Percentiles rank a stretch among this genome's conserved stretches.
Evolutionary conservation across 2,113 vertebrate genomes (phyloP).

Genomic region (Leucopsar rothschildi): DNA sequence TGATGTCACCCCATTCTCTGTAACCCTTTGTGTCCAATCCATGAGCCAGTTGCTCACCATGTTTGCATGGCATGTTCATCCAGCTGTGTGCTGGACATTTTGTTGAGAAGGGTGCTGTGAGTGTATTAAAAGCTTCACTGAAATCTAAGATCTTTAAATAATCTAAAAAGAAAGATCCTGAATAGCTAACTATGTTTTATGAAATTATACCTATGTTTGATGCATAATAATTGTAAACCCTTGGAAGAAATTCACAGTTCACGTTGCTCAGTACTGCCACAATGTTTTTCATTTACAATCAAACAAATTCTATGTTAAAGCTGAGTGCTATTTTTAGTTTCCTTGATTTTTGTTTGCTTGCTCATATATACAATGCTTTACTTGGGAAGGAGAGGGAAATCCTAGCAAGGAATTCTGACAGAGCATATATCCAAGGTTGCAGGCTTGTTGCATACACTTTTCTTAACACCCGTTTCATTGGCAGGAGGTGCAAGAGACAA

Average conservation of each 20-base stretch:
- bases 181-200: neutral
- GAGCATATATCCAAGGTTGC: neutral
- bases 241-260: neutral
- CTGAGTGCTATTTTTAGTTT: neutral
- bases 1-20: neutral
- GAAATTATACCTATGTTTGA: neutral
- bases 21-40: neutral
- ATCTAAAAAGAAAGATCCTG: neutral
- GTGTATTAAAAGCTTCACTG: neutral
- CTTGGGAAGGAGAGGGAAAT: neutral
- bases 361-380: neutral
- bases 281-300: accelerated
- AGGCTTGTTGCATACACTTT: neutral
- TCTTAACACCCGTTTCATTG: neutral
- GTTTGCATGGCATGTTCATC: neutral
- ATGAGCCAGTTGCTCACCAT: neutral
- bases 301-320: neutral
- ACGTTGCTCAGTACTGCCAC: neutral
- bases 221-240: neutral
- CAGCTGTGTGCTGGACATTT: neutral
- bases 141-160: neutral
- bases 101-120: neutral
- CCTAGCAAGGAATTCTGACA: neutral
- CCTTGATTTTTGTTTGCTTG: neutral
- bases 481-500: neutral